Evolutionary conservation across 2,797 vertebrate genomes (phyloP), one percentile per base, ranked within the genome.

Genomic region (Sebastes wilsoni): DNA sequence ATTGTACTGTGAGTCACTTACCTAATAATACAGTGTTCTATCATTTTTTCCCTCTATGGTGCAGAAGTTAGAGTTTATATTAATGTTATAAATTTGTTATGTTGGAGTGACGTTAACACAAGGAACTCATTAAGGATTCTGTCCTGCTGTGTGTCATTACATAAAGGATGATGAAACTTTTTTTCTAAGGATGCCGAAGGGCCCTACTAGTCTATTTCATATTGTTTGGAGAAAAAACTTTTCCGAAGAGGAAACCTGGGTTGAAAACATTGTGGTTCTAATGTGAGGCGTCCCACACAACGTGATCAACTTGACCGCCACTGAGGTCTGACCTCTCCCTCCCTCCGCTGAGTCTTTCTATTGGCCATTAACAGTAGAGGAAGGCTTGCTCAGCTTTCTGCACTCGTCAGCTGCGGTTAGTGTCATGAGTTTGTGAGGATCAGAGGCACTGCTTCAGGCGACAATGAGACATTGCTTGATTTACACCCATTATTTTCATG

Each of bases 351-450:
- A 79, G 72, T 80, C 58, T 74, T 70, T 66, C 77, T 77, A 68
- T 71, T 60, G 84, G 88, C 65, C 66, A 64, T 52, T 64, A 85
- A 56, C 80, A 75, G 84, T 58, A 59, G 87, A 91, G 83, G 85
- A 73, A 11, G 34, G 58, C 84, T 86, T 84, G 91, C 55, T 70
- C 80, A 88, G 88, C 75, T 88, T 77, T 66, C 88, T 83, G 74
- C 74, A 80, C 79, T 84, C 66, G 83, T 95, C 95, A 85, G 84
- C 66, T 92, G 88, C 70, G 65, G 77, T 95, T 93, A 95, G 83
- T 58, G 80, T 96, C 92, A 88, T 4, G 16, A 56, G 69, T 85
- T 91, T 87, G 91, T 79, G 87, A 72, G 78, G 80, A 89, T 84
- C 66, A 79, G 88, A 83, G 90, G 77, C 80, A 82, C 66, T 14